A percentile compares a stretch with the other conserved stretches of the same genome.
These are phyloP conservation scores for Seriola dumerili DNA, from an alignment of 2,113 vertebrate genomes.

Conservation along the genomic window DNA sequence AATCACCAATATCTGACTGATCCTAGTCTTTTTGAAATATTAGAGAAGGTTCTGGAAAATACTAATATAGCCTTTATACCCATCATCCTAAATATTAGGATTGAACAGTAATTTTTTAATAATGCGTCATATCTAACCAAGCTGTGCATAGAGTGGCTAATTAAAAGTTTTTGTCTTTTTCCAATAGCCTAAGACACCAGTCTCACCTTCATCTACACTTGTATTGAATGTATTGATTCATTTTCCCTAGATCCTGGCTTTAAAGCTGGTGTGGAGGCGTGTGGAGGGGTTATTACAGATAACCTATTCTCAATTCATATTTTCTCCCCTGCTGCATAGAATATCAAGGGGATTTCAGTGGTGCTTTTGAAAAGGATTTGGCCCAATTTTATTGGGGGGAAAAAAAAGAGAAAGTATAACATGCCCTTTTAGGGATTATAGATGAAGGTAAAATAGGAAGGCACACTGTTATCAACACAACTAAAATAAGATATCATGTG, in stretches of 20 bases:
- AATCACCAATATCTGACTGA: background rate
- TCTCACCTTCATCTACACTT: conserved; percentile 15
- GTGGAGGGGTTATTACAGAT: conserved; percentile 7
- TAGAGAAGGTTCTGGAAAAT: background rate
- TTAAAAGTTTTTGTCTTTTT: conserved; percentile 23
- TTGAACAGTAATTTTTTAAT: background rate
- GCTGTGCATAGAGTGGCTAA: background rate
- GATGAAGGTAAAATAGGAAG: background rate
- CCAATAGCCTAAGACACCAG: conserved; percentile 1
- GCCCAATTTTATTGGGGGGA: background rate
- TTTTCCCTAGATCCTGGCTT: conserved; percentile 6
- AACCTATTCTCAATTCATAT: conserved; percentile 17
- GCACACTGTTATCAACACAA: background rate
- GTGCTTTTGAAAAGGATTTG: background rate
- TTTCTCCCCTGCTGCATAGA: conserved; percentile 5
- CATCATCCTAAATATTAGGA: background rate
- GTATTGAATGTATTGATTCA: conserved; percentile 36
- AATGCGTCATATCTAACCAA: background rate
- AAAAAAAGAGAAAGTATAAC: background rate
- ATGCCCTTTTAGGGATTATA: background rate
- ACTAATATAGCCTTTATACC: background rate
- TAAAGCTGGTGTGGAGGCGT: background rate
- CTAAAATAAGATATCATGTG: background rate
- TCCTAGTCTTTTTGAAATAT: background rate
- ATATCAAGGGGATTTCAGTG: conserved; percentile 25